A percentile compares a stretch with the other conserved stretches of the same genome.
Evolutionary conservation across 2,113 vertebrate species (phyloP).

Genomic region (Puma concolor): DNA sequence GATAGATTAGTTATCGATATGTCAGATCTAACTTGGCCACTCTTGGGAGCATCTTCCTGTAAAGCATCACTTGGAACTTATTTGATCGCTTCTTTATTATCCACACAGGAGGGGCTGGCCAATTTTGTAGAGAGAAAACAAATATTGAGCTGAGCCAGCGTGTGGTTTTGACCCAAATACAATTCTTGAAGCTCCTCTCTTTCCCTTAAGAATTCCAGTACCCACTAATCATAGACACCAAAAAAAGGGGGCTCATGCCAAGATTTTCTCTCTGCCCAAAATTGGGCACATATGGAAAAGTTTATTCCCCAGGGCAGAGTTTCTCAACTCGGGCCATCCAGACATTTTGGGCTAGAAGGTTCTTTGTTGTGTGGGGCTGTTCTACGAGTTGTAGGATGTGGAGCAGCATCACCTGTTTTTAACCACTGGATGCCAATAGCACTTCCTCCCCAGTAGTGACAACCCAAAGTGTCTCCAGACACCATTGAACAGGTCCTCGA

Average conservation of each 20-base stretch:
- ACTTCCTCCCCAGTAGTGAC: neutral
- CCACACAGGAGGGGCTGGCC: neutral
- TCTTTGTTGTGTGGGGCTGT: neutral
- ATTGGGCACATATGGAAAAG: neutral
- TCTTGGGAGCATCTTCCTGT: neutral
- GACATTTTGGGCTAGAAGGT: neutral
- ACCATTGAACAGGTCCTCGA: neutral
- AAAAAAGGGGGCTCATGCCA: neutral
- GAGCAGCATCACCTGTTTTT: neutral
- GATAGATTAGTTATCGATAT: neutral
- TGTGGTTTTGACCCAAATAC: constrained; percentile 28
- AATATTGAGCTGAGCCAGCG: neutral
- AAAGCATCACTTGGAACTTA: neutral
- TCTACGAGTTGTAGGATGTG: neutral
- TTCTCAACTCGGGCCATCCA: neutral
- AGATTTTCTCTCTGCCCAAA: neutral
- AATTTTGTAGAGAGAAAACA: neutral
- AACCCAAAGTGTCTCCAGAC: neutral
- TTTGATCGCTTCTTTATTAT: neutral
- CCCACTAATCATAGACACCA: neutral
- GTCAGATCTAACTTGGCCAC: neutral
- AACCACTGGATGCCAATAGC: neutral
- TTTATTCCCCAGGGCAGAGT: neutral
- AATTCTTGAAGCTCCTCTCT: neutral
- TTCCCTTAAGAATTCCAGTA: neutral